These are phyloP conservation scores for Drosophila acutilabella DNA, from an alignment of 2,888 invertebrate genomes.

Conservation along the genomic window DNA sequence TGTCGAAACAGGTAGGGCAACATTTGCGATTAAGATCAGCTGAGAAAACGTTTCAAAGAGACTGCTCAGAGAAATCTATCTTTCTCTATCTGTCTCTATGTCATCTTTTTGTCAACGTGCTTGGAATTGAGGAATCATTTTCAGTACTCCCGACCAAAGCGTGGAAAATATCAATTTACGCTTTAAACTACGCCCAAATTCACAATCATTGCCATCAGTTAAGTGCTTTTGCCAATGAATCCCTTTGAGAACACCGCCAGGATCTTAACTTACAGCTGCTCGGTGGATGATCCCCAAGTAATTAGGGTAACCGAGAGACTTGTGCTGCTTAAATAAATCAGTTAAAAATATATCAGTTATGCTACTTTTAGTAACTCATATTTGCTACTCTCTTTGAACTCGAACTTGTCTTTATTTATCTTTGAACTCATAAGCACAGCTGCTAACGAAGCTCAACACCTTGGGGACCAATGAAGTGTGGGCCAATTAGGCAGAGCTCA, in stretches of 20 bases:
- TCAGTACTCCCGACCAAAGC: conserved; percentile 37
- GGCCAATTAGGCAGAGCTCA: conserved; percentile 32
- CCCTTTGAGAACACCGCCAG: conserved; percentile 43
- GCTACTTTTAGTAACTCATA: not conserved
- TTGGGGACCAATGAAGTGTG: conserved; percentile 2
- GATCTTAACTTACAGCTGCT: conserved; percentile 32
- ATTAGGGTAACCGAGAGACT: not conserved
- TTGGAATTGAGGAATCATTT: conserved; percentile 44
- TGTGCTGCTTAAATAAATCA: too few relatives aligned
- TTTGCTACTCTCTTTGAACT: not conserved
- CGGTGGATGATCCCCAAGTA: not conserved
- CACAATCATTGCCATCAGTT: conserved; percentile 64
- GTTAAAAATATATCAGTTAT: not conserved
- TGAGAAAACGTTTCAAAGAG: conserved; percentile 11
- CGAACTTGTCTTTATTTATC: not conserved
- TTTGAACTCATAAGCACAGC: not conserved
- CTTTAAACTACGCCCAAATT: conserved; percentile 36
- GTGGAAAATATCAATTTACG: conserved; percentile 76
- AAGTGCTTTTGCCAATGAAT: conserved; percentile 67
- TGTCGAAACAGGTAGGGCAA: conserved; percentile 62
- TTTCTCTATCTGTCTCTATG: conserved; percentile 36
- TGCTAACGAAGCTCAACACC: not conserved
- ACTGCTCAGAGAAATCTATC: conserved; percentile 18
- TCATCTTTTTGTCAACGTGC: conserved; percentile 62
- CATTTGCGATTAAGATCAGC: conserved; percentile 63